phyloP scores from a whole-genome alignment of 1,140 invertebrate species.

The Monomorium pharaonis region DNA sequence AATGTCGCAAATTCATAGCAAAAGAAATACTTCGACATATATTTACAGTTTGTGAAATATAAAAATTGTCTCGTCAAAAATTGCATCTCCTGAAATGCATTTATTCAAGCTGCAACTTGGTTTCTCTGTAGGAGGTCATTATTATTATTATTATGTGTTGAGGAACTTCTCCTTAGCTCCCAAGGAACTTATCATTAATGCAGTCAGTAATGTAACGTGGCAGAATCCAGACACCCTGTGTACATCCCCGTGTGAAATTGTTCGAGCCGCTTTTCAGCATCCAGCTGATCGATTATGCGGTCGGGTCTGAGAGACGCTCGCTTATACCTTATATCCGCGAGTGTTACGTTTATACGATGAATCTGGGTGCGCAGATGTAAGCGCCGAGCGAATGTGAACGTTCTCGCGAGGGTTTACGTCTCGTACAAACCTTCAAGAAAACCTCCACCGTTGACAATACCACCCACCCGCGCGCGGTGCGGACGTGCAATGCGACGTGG shows the following conservation, averaged over 20 bases:
- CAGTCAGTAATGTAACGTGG: not conserved
- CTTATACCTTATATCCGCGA: slow-evolving; percentile 49
- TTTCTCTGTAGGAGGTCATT: too few relatives aligned
- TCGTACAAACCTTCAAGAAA: not conserved
- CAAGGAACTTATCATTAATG: not conserved
- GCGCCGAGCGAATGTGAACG: not conserved
- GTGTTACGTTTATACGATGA: slow-evolving; percentile 54
- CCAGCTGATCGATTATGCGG: slow-evolving; percentile 70
- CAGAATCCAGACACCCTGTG: slow-evolving; percentile 1
- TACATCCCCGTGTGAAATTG: slow-evolving; percentile 63
- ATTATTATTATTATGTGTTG: not conserved
- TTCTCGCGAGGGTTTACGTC: not conserved
- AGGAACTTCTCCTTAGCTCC: too few relatives aligned
- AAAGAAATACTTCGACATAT: not conserved
- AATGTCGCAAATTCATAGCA: not conserved
- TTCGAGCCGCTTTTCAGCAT: slow-evolving; percentile 68
- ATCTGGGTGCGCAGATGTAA: slow-evolving; percentile 27
- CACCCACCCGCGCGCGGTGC: not conserved
- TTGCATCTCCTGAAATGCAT: not conserved
- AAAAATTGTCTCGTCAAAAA: not conserved
- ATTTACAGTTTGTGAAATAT: not conserved
- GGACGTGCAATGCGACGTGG: not conserved
- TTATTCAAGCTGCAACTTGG: not conserved
- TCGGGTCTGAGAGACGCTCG: slow-evolving; percentile 48
- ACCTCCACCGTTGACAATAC: slow-evolving; percentile 37